Evolutionary conservation across 1,140 invertebrate genomes (phyloP), one percentile per base, ranked within the genome.

Genomic region (Ceratina australensis): DNA sequence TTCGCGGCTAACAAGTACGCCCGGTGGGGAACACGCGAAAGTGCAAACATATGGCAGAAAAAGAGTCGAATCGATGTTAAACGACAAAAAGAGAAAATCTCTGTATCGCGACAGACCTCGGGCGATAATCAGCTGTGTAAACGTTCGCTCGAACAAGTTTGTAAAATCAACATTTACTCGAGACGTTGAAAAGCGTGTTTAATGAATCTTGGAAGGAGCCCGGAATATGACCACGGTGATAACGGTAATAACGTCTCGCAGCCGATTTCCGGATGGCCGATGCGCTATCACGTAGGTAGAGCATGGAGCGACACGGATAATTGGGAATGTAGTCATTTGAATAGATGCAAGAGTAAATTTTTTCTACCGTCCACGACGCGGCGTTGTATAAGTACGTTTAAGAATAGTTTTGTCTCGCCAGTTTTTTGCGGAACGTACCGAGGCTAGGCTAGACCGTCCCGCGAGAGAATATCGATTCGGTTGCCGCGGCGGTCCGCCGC

Each of bases 101-200:
- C 10, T 26, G n/a, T 47, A 22, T 22, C 18, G 24, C 56, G 73
- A 76, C 60, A 69, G 60, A 56, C 65, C 56, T 52, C 24, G 12
- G n/a, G 42, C 42, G 56, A 76, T 76, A 69, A 76, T 76, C 64
- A 60, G 65, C 65, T 76, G 73, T 60, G 73, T 20, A 76, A 76
- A 76, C 65, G 42, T 60, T 24, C 26, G 10, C 8, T 12, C 73
- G 8, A 60, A 69, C 65, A 68, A 69, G 57, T 76, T 76, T 69
- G 56, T 69, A 76, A 76, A 69, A 76, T 76, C 66, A 76, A 76
- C 56, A 60, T 76, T 76, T 75, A 22, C 18, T 18, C 24, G 42
- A 59, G 26, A 42, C n/a, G 66, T 33, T 76, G 66, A 42, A 76
- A 60, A 76, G 26, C 65, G 22, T 16, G 18, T 56, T 76, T 68